Evolutionary conservation across 2,797 vertebrate species (phyloP).

Genomic region (Antennarius maculatus): DNA sequence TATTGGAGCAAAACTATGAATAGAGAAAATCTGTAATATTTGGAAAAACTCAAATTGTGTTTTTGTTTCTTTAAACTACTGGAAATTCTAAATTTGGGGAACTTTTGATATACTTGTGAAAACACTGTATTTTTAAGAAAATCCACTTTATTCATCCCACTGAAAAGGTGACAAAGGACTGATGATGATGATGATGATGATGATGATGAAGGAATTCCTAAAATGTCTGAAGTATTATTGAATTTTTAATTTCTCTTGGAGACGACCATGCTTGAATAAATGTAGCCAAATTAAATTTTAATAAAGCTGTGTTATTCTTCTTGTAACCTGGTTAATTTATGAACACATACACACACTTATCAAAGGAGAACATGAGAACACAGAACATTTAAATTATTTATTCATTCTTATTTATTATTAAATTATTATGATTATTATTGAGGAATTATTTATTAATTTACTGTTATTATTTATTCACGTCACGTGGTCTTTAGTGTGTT

Average conservation of each 20-base stretch:
- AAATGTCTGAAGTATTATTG: slow-evolving; percentile 99
- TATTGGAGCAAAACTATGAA: slow-evolving; percentile 99
- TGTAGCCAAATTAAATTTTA: slow-evolving; percentile 98
- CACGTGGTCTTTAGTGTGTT: no score
- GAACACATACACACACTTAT: slow-evolving; percentile 1
- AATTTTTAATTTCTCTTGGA: slow-evolving; percentile 99
- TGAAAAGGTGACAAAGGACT: slow-evolving; percentile 95
- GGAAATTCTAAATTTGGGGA: slow-evolving; percentile 99
- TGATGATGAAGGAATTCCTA: slow-evolving; percentile 97
- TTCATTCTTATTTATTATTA: no score
- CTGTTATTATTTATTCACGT: no score
- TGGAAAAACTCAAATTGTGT: slow-evolving; percentile 96
- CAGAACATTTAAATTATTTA: no score
- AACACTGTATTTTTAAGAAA: slow-evolving; percentile 99
- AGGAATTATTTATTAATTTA: no score
- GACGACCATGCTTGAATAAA: slow-evolving; percentile 99
- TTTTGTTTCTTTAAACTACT: slow-evolving; percentile 90
- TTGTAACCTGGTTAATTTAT: slow-evolving; percentile 38
- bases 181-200: slow-evolving; percentile 99
- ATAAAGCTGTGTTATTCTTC: slow-evolving; percentile 75
- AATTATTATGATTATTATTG: no score
- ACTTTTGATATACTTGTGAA: slow-evolving; percentile 99
- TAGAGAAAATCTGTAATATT: slow-evolving; percentile 99
- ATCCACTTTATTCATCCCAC: slow-evolving; percentile 99
- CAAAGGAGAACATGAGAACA: no score